Evolutionary conservation across 2,797 vertebrate genomes (phyloP).

Genomic region (Acipenser ruthenus): DNA sequence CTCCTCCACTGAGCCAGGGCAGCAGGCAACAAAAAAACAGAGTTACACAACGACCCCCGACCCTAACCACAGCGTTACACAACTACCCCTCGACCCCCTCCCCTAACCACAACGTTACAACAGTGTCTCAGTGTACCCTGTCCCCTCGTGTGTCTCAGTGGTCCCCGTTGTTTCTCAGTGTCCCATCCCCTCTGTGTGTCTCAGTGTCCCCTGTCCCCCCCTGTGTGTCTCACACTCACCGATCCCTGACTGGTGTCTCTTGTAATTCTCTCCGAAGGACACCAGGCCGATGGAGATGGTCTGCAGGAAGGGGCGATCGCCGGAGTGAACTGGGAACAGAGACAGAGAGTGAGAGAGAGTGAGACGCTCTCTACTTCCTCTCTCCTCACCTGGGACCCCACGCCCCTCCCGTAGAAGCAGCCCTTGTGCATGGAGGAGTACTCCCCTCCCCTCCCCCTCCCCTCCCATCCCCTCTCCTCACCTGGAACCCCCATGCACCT

Average conservation of each 20-base stretch:
- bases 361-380: slow-evolving; percentile 9
- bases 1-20: slow-evolving; percentile 57
- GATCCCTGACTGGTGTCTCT: slow-evolving; percentile 70
- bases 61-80: too few species aligned
- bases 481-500: too few species aligned
- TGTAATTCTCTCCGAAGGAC: slow-evolving; percentile 87
- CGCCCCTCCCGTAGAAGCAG: too few species aligned
- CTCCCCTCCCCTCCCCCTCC: too few species aligned
- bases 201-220: too few species aligned
- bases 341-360: background rate
- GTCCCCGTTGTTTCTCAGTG: too few species aligned
- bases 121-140: too few species aligned
- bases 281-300: slow-evolving; percentile 82
- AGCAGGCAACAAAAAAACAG: slow-evolving; percentile 59
- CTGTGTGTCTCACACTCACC: slow-evolving; percentile 54
- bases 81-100: background rate
- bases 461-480: too few species aligned
- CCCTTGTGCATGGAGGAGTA: too few species aligned
- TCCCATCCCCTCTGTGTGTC: too few species aligned
- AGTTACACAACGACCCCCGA: slow-evolving; percentile 27
- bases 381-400: background rate
- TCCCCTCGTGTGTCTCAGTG: too few species aligned
- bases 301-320: slow-evolving; percentile 83
- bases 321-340: slow-evolving; percentile 67
- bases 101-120: too few species aligned